phyloP scores from a whole-genome alignment of 2,113 vertebrate species.

The Macaca nemestrina region DNA sequence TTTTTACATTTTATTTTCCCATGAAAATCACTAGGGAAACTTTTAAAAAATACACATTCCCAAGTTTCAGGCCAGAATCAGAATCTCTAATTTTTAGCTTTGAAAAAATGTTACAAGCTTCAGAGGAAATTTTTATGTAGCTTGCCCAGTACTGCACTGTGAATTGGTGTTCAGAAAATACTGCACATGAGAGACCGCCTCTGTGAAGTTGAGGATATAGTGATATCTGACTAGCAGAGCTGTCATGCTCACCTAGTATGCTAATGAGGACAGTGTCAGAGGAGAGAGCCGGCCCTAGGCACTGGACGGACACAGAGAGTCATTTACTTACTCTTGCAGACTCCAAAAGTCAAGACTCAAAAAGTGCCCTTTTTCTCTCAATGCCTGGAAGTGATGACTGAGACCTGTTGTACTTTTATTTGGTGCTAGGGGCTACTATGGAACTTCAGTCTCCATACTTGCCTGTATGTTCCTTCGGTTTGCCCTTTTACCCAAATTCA shows the following conservation, averaged over 20 bases:
- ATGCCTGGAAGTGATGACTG: neutral
- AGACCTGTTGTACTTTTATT: neutral
- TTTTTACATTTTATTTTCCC: neutral
- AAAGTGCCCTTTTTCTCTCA: accelerated
- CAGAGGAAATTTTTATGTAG: neutral
- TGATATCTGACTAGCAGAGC: neutral
- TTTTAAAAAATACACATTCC: neutral
- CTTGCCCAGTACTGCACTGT: neutral
- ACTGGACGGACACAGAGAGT: too few species aligned
- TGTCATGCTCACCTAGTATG: neutral
- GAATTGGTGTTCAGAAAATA: neutral
- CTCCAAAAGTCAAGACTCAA: neutral
- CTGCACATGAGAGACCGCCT: neutral
- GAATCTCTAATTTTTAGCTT: neutral
- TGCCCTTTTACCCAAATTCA: neutral
- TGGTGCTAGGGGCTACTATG: neutral
- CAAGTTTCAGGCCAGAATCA: neutral
- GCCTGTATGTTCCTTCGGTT: neutral
- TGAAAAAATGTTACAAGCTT: neutral
- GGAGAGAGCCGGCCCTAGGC: neutral
- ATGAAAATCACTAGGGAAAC: neutral
- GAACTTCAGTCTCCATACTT: neutral
- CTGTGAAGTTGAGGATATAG: neutral
- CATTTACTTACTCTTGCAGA: neutral
- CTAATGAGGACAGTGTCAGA: neutral